Evolutionary conservation across 1,140 invertebrate species (phyloP), one percentile per base, ranked within the genome.

Genomic region (Brachionus rotundiformis): DNA sequence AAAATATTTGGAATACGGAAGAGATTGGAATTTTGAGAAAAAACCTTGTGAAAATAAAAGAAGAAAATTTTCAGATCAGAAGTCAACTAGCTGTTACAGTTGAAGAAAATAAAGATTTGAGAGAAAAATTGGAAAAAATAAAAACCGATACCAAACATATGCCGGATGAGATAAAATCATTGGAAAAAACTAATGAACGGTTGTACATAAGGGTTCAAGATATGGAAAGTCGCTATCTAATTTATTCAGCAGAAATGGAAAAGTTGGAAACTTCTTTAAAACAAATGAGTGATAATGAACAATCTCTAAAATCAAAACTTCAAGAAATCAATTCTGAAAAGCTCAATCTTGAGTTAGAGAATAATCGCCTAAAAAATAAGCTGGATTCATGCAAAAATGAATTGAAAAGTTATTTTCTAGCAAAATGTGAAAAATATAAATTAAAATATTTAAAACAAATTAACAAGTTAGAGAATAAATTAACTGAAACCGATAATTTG

Each of bases 161-260:
- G 31, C 76, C 76, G 11, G 76, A 41, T 59, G 29, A 79, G 47
- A 25, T 79, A n/a, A 79, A 79, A 79, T 39, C 47, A 63, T 33
- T 79, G 10, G 76, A 79, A 63, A 79, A 79, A 59, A 31, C 31
- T 10, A 79, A 79, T 41, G 76, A 79, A 23, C 44, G 76, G 0
- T 41, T 79, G 76, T 79, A 79, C n/a, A 79, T 79, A 11, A 23
- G 76, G 36, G 59, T 54, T 10, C 47, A 39, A 23, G 76, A 79
- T 23, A 23, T 79, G 19, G 76, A 79, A 63, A 63, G 19, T 39
- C 47, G 76, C 7, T 79, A 31, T 63, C 29, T 36, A 27, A 63
- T 11, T 36, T 54, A 59, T 59, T 10, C 3, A 10, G 3, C 49
- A 6, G 76, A 79, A 59, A 16, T 59, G 31, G 36, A 73, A 27